These are phyloP conservation scores for Myotis findleyi DNA, from an alignment of 2,797 vertebrate genomes.

Conservation along the genomic window DNA sequence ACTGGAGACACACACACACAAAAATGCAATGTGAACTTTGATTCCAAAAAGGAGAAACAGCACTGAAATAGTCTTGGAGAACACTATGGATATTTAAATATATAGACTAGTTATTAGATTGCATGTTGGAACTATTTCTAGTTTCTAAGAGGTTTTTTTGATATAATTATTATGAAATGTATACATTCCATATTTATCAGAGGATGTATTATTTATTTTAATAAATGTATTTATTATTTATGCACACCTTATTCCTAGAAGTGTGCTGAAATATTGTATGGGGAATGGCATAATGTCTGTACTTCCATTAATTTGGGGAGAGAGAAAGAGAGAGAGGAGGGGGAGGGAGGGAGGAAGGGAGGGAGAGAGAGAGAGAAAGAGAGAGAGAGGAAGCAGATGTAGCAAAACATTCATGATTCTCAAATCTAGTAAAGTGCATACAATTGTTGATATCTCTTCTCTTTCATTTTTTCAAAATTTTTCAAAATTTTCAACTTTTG, in stretches of 20 bases:
- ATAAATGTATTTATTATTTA: slow-evolving; percentile 21
- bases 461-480: background rate
- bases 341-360: background rate
- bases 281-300: background rate
- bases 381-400: background rate
- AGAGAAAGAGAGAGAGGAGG: too few species aligned
- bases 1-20: background rate
- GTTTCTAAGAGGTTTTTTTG: background rate
- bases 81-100: background rate
- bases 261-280: background rate
- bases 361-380: background rate
- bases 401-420: background rate
- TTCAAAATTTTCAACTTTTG: background rate
- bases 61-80: background rate
- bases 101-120: background rate
- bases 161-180: background rate
- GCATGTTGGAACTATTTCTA: background rate
- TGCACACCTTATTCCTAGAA: background rate
- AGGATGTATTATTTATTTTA: slow-evolving; percentile 24
- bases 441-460: background rate
- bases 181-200: slow-evolving; percentile 21
- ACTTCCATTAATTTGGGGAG: background rate
- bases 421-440: background rate
- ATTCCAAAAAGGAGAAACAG: background rate
- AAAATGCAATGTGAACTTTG: background rate